Evolutionary conservation across 2,888 invertebrate species (phyloP).

Genomic region (Coenonympha arcania): DNA sequence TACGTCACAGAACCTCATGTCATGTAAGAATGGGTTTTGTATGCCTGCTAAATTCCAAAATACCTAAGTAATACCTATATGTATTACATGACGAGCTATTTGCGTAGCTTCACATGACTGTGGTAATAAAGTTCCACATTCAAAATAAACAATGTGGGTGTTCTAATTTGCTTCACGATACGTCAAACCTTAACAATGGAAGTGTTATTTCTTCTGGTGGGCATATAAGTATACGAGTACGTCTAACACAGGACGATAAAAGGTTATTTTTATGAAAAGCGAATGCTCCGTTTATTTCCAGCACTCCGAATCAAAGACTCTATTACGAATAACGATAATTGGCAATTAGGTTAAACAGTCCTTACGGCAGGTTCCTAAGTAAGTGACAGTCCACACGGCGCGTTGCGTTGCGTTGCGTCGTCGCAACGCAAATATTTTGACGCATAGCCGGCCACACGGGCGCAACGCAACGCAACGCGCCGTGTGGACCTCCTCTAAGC

Average conservation of each 20-base stretch:
- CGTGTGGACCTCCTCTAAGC: too few relatives aligned
- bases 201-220: background rate
- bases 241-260: background rate
- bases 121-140: background rate
- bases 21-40: conserved; percentile 22
- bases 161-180: conserved; percentile 1
- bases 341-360: background rate
- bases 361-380: background rate
- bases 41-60: conserved; percentile 16
- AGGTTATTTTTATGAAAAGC: background rate
- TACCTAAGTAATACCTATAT: too few relatives aligned
- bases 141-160: conserved; percentile 1
- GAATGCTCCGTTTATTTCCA: background rate
- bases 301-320: background rate
- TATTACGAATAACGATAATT: background rate
- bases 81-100: conserved; percentile 4
- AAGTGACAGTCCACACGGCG: too few relatives aligned
- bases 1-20: conserved; percentile 54
- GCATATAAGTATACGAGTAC: background rate
- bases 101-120: conserved; percentile 1
- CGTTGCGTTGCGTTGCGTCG: too few relatives aligned
- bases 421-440: too few relatives aligned
- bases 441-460: too few relatives aligned
- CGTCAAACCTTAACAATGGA: conserved; percentile 9
- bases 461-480: too few relatives aligned